Conservation (phyloP, 2,888 invertebrate genomes). For the Himalopsyche kuldschensis region DNA sequence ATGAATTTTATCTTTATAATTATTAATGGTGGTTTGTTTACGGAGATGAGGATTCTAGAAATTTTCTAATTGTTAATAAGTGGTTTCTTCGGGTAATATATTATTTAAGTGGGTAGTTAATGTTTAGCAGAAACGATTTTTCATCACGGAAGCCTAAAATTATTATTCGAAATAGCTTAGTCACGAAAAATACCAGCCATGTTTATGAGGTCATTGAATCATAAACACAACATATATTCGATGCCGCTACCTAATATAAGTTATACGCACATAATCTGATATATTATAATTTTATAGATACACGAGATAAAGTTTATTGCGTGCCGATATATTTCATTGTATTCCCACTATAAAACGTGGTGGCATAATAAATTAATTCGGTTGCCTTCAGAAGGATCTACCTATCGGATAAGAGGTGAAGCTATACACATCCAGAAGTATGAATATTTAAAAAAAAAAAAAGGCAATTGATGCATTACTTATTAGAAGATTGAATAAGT, state of each 20-base stretch:
- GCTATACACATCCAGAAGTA: neutral
- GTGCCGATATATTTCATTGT: slow-evolving; percentile 3
- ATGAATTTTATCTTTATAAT: no score
- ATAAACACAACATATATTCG: neutral
- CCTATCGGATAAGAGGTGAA: neutral
- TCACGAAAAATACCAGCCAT: neutral
- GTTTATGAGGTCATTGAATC: neutral
- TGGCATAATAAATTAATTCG: neutral
- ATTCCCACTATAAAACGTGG: neutral
- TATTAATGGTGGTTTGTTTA: no score
- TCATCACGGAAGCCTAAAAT: neutral
- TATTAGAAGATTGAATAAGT: no score
- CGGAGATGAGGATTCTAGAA: no score
- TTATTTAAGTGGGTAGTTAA: neutral
- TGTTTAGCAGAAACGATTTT: neutral
- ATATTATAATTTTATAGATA: neutral
- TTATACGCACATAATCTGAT: neutral
- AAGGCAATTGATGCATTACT: neutral
- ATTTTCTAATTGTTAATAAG: no score
- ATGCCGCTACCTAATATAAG: neutral
- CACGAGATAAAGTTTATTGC: neutral
- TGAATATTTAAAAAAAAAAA: neutral
- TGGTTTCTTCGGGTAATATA: neutral
- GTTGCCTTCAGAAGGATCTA: neutral
- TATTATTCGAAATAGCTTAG: neutral